Conservation (phyloP, 2,888 invertebrate genomes). For the Amiota minor region DNA sequence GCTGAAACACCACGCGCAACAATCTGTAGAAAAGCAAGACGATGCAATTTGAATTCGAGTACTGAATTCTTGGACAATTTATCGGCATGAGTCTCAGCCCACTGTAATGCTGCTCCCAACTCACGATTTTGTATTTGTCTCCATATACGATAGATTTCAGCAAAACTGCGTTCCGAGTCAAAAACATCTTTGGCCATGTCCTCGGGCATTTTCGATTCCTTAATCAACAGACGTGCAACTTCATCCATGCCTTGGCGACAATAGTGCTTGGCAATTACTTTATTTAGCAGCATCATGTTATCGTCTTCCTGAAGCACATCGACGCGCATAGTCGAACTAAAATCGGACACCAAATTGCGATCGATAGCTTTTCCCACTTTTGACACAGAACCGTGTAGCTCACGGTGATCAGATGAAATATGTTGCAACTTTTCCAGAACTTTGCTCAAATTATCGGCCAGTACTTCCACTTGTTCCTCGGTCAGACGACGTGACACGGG, state of each 20-base stretch:
- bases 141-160: conserved; percentile 89
- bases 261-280: conserved; percentile 95
- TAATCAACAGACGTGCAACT: conserved; percentile 86
- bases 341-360: conserved; percentile 93
- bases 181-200: conserved; percentile 70
- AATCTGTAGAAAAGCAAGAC: conserved; percentile 83
- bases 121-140: conserved; percentile 87
- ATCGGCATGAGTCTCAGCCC: conserved; percentile 77
- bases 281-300: conserved; percentile 82
- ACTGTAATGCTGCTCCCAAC: conserved; percentile 88
- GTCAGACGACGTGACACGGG: conserved; percentile 79
- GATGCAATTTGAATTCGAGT: conserved; percentile 87
- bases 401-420: conserved; percentile 88
- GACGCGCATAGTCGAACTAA: conserved; percentile 87
- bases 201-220: conserved; percentile 68
- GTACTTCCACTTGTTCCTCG: conserved; percentile 80
- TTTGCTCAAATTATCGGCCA: conserved; percentile 84
- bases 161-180: conserved; percentile 80
- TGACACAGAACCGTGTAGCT: conserved; percentile 84
- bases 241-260: conserved; percentile 95
- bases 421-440: conserved; percentile 88
- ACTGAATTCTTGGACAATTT: conserved; percentile 77
- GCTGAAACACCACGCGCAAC: conserved; percentile 74
- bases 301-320: conserved; percentile 81
- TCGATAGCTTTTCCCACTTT: conserved; percentile 98